These are phyloP conservation scores for Drosophila parthenogenetica DNA, from an alignment of 2,888 invertebrate genomes.

Conservation along the genomic window DNA sequence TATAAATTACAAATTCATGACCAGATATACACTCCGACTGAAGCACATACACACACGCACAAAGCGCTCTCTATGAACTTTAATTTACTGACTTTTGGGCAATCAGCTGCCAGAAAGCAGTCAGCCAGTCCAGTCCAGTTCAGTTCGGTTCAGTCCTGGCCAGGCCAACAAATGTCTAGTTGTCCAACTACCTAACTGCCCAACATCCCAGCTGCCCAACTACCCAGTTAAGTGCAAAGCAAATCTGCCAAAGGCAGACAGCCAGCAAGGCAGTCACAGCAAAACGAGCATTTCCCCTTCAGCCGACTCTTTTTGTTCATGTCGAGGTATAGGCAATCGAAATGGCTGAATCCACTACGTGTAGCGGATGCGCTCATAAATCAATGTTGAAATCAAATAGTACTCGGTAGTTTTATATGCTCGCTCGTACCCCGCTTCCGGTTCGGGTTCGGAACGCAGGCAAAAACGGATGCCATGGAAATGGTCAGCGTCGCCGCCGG, in stretches of 20 bases:
- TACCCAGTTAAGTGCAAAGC: conserved; percentile 64
- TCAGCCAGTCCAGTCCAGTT: conserved; percentile 9
- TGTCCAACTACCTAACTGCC: conserved; percentile 24
- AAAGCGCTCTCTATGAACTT: conserved; percentile 56
- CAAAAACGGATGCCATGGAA: conserved; percentile 66
- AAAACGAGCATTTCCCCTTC: conserved; percentile 4
- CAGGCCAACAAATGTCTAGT: conserved; percentile 18
- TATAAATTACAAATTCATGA: conserved; percentile 76
- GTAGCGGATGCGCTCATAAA: conserved; percentile 80
- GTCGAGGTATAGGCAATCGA: conserved; percentile 46
- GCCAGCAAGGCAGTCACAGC: conserved; percentile 11
- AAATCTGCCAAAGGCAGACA: conserved; percentile 74
- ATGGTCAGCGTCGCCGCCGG: conserved; percentile 66
- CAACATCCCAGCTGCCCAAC: conserved; percentile 14
- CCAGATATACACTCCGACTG: conserved; percentile 35
- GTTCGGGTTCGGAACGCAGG: conserved; percentile 23
- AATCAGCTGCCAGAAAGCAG: conserved; percentile 75
- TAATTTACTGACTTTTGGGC: conserved; percentile 78
- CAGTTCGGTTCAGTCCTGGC: neutral
- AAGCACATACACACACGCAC: conserved; percentile 21
- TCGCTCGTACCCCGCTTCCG: conserved; percentile 24
- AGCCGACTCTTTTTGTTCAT: neutral
- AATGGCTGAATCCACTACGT: conserved; percentile 59
- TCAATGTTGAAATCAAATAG: conserved; percentile 81
- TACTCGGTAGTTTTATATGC: conserved; percentile 65